Evolutionary conservation across 2,888 invertebrate genomes (phyloP).

Genomic region (Vannuccia rotundouncinata): DNA sequence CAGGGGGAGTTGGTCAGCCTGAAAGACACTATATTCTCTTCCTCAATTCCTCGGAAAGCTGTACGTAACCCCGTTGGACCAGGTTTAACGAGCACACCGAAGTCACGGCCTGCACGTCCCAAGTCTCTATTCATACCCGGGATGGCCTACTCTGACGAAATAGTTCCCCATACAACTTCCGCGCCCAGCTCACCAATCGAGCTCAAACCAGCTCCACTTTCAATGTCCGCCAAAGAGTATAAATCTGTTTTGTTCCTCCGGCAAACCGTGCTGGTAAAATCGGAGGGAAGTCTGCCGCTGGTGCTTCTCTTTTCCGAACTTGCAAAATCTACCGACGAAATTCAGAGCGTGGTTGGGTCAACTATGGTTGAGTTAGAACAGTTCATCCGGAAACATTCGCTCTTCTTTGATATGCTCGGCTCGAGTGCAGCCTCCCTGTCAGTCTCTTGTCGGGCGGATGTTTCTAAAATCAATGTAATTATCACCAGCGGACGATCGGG

Average conservation of each 20-base stretch:
- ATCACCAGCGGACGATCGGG: conserved; percentile 8
- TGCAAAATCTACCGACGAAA: conserved; percentile 43
- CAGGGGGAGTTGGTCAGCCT: conserved; percentile 54
- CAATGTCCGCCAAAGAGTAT: conserved; percentile 57
- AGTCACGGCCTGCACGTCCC: conserved; percentile 9
- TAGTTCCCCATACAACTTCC: neutral
- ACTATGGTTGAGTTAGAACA: conserved; percentile 52
- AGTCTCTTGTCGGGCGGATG: conserved; percentile 13
- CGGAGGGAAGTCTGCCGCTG: conserved; percentile 37
- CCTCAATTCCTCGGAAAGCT: conserved; percentile 2
- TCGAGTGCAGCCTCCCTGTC: neutral
- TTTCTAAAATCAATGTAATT: conserved; percentile 32
- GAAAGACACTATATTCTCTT: conserved; percentile 30
- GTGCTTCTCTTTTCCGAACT: conserved; percentile 22
- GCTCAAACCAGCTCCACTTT: conserved; percentile 42
- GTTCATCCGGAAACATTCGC: conserved; percentile 51
- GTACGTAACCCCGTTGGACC: neutral
- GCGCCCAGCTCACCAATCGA: conserved; percentile 3
- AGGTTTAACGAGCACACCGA: neutral
- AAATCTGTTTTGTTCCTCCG: conserved; percentile 56
- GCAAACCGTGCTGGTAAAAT: conserved; percentile 51
- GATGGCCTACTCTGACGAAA: neutral
- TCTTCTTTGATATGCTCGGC: conserved; percentile 46
- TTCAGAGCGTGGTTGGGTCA: conserved; percentile 54
- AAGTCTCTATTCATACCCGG: conserved; percentile 1